These are phyloP conservation scores for Coendou prehensilis DNA, from an alignment of 2,797 vertebrate genomes.

Conservation along the genomic window DNA sequence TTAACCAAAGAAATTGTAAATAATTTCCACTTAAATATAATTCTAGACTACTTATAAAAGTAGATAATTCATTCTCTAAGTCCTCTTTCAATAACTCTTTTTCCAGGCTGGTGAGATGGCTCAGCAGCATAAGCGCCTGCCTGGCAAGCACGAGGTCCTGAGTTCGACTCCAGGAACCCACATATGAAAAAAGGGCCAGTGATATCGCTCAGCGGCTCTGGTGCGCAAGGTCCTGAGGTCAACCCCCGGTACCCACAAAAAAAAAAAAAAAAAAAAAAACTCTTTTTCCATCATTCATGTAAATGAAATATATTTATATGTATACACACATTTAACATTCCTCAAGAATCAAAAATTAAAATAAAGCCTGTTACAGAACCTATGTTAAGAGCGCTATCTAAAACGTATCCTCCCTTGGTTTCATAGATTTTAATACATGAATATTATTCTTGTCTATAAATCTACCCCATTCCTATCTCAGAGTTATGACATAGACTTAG, in stretches of 20 bases:
- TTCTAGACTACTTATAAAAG: background rate
- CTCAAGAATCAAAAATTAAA: slow-evolving; percentile 18
- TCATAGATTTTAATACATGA: background rate
- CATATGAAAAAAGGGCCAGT: too few relatives aligned
- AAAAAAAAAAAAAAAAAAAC: too few relatives aligned
- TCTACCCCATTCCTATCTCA: background rate
- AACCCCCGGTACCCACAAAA: too few relatives aligned
- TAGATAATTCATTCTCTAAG: background rate
- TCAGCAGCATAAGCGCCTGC: too few relatives aligned
- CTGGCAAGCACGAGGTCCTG: too few relatives aligned
- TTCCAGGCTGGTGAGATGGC: too few relatives aligned
- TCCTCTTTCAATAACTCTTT: background rate
- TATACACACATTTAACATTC: background rate
- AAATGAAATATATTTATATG: background rate
- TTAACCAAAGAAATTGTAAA: slow-evolving; percentile 39
- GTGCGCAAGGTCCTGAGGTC: too few relatives aligned
- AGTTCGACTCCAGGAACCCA: too few relatives aligned
- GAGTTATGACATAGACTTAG: background rate
- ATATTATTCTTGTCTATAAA: background rate
- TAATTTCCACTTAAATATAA: background rate
- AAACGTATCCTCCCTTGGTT: background rate
- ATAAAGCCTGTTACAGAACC: background rate
- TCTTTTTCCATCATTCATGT: background rate
- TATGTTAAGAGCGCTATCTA: background rate
- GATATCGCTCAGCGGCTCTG: too few relatives aligned